phyloP scores from a whole-genome alignment of 2,888 invertebrate species.

The Caenorhabditis drosophilae region DNA sequence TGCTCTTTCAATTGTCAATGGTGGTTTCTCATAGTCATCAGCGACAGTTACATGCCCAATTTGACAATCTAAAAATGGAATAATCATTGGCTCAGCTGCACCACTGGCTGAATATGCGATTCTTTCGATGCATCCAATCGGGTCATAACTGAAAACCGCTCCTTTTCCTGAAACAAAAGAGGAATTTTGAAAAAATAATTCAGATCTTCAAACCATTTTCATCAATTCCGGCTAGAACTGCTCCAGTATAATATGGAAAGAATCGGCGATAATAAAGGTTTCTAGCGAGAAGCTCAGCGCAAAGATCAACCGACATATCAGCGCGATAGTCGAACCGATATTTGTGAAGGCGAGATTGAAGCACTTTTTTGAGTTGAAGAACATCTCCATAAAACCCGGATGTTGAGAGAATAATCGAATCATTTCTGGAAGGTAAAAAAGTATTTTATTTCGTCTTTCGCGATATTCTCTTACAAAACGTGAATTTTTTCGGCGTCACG shows the following conservation, averaged over 20 bases:
- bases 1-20: conserved; percentile 82
- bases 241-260: conserved; percentile 96
- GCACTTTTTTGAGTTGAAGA: conserved; percentile 79
- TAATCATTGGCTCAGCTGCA: conserved; percentile 81
- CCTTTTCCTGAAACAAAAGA: too few relatives aligned
- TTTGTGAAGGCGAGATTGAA: conserved; percentile 75
- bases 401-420: conserved; percentile 86
- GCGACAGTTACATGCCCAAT: conserved; percentile 77
- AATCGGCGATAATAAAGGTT: conserved; percentile 94
- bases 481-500: conserved; percentile 67
- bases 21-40: conserved; percentile 72
- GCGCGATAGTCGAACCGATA: conserved; percentile 81
- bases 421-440: conserved; percentile 73
- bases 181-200: too few relatives aligned
- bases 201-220: too few relatives aligned
- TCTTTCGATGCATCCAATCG: conserved; percentile 91
- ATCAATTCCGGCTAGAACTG: conserved; percentile 92
- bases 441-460: not conserved
- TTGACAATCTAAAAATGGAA: conserved; percentile 94
- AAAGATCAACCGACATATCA: conserved; percentile 81
- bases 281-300: conserved; percentile 93
- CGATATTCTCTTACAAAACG: conserved; percentile 51
- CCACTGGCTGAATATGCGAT: conserved; percentile 86
- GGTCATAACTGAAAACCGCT: conserved; percentile 93
- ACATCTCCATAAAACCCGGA: conserved; percentile 98